phyloP scores from a whole-genome alignment of 2,888 invertebrate genomes.

The Trichogramma evanescens region DNA sequence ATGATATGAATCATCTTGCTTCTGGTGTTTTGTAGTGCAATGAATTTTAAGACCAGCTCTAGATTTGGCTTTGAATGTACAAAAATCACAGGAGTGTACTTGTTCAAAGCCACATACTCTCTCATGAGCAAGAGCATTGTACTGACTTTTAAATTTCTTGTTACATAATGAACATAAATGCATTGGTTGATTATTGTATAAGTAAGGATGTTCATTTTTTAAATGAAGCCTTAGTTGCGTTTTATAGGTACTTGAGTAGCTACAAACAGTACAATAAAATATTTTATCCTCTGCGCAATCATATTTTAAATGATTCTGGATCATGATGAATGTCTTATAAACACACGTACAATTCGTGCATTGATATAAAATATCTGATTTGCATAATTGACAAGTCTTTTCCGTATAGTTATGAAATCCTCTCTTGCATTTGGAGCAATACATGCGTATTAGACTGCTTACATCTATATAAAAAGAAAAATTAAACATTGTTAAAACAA shows the following conservation, averaged over 20 bases:
- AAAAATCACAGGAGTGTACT: constrained; percentile 6
- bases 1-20: background rate
- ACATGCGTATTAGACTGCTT: constrained; percentile 8
- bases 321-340: constrained; percentile 4
- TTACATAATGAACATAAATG: constrained; percentile 8
- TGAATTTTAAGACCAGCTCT: constrained; percentile 1
- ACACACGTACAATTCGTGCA: constrained; percentile 6
- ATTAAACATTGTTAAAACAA: too few species aligned
- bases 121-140: constrained; percentile 3
- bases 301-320: constrained; percentile 15
- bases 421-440: constrained; percentile 11
- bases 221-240: constrained; percentile 4
- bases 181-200: too few species aligned
- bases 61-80: constrained; percentile 6
- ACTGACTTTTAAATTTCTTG: constrained; percentile 1
- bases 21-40: background rate
- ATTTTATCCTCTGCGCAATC: constrained; percentile 4
- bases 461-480: background rate
- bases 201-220: constrained; percentile 1
- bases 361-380: constrained; percentile 3
- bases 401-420: background rate
- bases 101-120: background rate
- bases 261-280: constrained; percentile 12
- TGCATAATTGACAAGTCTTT: constrained; percentile 2
- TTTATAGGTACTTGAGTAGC: constrained; percentile 2